Percentiles rank a stretch among this genome's conserved stretches.
These are phyloP conservation scores for Monodelphis domestica DNA, from an alignment of 2,797 vertebrate species.

Conservation along the genomic window DNA sequence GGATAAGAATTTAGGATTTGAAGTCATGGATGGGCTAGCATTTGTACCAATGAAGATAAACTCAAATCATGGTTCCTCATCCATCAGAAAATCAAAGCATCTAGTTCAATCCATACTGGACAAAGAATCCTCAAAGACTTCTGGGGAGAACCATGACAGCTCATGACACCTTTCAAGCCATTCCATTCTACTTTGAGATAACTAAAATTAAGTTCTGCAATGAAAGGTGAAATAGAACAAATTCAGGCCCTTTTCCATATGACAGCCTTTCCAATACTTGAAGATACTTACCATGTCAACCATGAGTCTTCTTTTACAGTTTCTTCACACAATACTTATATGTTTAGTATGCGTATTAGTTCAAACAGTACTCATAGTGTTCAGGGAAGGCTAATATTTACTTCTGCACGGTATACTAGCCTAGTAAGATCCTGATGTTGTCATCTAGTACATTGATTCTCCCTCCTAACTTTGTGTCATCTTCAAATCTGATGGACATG, in stretches of 20 bases:
- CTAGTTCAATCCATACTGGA: neutral
- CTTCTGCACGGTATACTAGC: neutral
- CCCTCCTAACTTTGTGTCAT: neutral
- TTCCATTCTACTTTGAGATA: no score
- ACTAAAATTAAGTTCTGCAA: neutral
- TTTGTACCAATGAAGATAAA: neutral
- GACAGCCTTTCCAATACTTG: neutral
- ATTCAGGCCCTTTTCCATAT: neutral
- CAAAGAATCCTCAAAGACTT: neutral
- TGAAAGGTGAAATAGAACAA: neutral
- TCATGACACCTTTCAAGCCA: neutral
- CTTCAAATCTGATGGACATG: neutral
- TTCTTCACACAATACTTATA: neutral
- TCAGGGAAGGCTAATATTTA: no score
- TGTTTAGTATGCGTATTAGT: no score
- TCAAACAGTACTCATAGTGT: no score
- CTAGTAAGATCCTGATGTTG: neutral
- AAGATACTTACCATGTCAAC: neutral
- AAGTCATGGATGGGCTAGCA: neutral
- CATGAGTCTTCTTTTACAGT: neutral
- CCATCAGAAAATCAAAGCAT: neutral
- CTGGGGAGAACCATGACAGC: neutral
- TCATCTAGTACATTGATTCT: neutral
- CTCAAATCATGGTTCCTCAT: neutral
- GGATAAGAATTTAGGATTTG: neutral